These are phyloP conservation scores for Labeo rohita DNA, from an alignment of 2,113 vertebrate genomes.

Conservation along the genomic window DNA sequence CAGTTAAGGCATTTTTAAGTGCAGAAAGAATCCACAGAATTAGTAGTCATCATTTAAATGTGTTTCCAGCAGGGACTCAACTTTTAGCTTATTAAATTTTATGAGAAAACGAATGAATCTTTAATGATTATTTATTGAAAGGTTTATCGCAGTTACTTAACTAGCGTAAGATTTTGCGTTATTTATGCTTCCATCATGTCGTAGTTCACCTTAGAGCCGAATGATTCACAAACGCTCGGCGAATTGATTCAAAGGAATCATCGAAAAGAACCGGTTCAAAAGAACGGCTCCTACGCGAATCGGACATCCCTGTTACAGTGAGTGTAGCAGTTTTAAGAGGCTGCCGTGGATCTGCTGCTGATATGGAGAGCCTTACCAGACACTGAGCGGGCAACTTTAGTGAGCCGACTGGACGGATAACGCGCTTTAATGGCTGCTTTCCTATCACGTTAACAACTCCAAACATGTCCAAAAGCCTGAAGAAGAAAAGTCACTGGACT, in stretches of 20 bases:
- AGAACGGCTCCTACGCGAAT: not conserved
- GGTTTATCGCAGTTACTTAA: not conserved
- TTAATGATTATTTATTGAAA: not conserved
- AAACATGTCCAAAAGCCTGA: slow-evolving; percentile 95
- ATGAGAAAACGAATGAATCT: not conserved
- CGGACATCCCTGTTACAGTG: slow-evolving; percentile 1
- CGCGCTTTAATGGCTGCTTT: slow-evolving; percentile 61
- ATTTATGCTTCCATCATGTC: not conserved
- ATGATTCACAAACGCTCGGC: not conserved
- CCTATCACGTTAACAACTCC: slow-evolving; percentile 60
- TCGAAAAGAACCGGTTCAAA: not conserved
- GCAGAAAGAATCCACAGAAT: not conserved
- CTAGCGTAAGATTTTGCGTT: not conserved
- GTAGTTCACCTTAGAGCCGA: not conserved
- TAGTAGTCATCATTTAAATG: not conserved
- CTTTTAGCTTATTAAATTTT: not conserved
- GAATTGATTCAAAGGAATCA: not conserved
- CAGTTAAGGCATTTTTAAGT: not conserved
- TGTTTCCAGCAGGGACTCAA: not conserved
- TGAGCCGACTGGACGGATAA: slow-evolving; percentile 39
- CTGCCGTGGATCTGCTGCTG: slow-evolving; percentile 63
- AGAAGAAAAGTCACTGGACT: slow-evolving; percentile 97
- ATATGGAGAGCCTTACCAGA: slow-evolving; percentile 53
- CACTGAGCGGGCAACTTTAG: slow-evolving; percentile 52
- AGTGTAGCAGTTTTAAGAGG: slow-evolving; percentile 43